Percentiles rank a stretch among this genome's conserved stretches.
These are phyloP conservation scores for Colossoma macropomum DNA, from an alignment of 2,113 vertebrate species.

Conservation along the genomic window DNA sequence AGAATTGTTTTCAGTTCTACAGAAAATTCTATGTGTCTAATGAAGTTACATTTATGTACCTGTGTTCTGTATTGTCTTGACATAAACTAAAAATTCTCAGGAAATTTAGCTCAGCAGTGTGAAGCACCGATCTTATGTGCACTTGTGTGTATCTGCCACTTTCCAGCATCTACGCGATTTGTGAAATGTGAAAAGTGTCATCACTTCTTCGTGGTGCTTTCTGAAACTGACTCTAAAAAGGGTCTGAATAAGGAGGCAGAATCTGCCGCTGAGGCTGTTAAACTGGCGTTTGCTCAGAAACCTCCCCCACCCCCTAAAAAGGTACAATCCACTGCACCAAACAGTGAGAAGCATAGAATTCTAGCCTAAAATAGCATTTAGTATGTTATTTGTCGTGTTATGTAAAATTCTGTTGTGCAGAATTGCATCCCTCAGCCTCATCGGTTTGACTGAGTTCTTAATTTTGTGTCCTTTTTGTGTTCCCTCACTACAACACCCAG, in stretches of 20 bases:
- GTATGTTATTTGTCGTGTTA: no score
- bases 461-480: no score
- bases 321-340: constrained; percentile 71
- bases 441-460: no score
- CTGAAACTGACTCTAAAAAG: constrained; percentile 96
- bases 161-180: constrained; percentile 92
- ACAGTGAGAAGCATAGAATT: not conserved
- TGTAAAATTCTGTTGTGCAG: no score
- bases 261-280: constrained; percentile 92
- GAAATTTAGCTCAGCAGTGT: not conserved
- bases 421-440: no score
- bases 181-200: constrained; percentile 99
- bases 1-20: not conserved
- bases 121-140: not conserved
- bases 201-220: constrained; percentile 98
- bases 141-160: not conserved
- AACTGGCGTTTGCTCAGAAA: constrained; percentile 94
- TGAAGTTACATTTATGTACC: no score
- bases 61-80: not conserved
- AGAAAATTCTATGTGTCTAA: not conserved
- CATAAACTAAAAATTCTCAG: not conserved
- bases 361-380: no score
- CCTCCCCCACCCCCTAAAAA: constrained; percentile 97
- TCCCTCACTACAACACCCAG: no score
- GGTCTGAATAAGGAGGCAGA: constrained; percentile 93